Percentiles rank a stretch among this genome's conserved stretches.
phyloP scores from a whole-genome alignment of 2,888 invertebrate species.

The Arge pagana region DNA sequence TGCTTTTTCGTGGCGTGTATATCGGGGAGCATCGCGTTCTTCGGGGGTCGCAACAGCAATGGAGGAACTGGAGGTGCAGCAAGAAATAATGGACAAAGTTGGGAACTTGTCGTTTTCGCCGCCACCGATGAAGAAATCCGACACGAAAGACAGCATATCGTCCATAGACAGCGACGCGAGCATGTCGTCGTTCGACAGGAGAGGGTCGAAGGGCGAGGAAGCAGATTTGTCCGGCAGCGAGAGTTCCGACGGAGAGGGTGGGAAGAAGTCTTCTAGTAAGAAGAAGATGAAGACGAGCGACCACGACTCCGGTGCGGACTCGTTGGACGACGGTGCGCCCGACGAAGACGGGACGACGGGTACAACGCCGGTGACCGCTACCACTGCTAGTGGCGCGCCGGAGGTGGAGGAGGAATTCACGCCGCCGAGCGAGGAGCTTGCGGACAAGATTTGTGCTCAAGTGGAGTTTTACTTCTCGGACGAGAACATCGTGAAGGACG shows the following conservation, averaged over 20 bases:
- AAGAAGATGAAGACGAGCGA: slow-evolving; percentile 50
- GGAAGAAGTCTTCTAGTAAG: slow-evolving; percentile 34
- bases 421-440: slow-evolving; percentile 74
- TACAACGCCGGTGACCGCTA: slow-evolving; percentile 22
- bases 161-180: slow-evolving; percentile 68
- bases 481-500: slow-evolving; percentile 92
- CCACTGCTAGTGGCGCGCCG: slow-evolving; percentile 13
- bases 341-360: slow-evolving; percentile 18
- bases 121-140: slow-evolving; percentile 61
- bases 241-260: slow-evolving; percentile 71
- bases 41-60: too few relatives aligned
- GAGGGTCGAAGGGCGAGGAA: slow-evolving; percentile 65
- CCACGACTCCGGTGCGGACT: slow-evolving; percentile 44
- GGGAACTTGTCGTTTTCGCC: slow-evolving; percentile 52
- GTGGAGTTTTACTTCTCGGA: slow-evolving; percentile 97
- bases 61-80: slow-evolving; percentile 41
- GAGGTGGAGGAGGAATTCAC: slow-evolving; percentile 45
- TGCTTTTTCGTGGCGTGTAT: too few relatives aligned
- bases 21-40: too few relatives aligned
- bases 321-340: slow-evolving; percentile 33
- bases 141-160: slow-evolving; percentile 66
- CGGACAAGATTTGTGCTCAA: slow-evolving; percentile 79
- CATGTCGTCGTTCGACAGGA: slow-evolving; percentile 62
- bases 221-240: slow-evolving; percentile 72
- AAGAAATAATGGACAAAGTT: slow-evolving; percentile 52